Conservation (phyloP, 2,888 invertebrate species). For the Tryphoninae sp. region DNA sequence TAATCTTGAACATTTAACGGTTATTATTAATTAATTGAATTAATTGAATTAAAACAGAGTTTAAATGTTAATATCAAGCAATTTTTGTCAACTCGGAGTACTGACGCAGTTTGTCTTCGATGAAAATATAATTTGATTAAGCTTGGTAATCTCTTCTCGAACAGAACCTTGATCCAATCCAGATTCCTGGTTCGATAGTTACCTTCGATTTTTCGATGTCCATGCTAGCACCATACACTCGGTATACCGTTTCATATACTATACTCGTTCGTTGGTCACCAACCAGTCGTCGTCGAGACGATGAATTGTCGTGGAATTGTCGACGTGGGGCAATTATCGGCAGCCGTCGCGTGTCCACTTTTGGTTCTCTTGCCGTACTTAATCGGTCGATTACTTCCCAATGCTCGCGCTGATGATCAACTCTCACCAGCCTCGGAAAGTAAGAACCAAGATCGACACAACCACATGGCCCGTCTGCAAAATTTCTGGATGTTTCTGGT, state of each 20-base stretch:
- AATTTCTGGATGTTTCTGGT: conserved; percentile 27
- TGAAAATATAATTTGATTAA: conserved; percentile 36
- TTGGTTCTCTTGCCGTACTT: conserved; percentile 36
- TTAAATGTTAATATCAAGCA: background rate
- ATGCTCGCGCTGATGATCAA: conserved; percentile 45
- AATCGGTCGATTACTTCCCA: conserved; percentile 62
- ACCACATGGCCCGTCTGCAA: conserved; percentile 24
- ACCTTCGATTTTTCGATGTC: conserved; percentile 34
- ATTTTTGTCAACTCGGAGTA: conserved; percentile 3
- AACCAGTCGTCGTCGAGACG: conserved; percentile 28
- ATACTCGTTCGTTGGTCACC: conserved; percentile 32
- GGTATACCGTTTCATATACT: conserved; percentile 1
- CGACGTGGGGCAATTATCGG: conserved; percentile 62
- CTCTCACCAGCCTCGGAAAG: conserved; percentile 42
- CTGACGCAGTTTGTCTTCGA: conserved; percentile 32
- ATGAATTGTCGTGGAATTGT: conserved; percentile 62
- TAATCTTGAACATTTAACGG: background rate
- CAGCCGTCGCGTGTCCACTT: conserved; percentile 55
- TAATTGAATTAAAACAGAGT: no score
- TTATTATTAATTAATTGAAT: no score
- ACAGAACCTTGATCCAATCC: conserved; percentile 30
- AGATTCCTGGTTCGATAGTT: conserved; percentile 5
- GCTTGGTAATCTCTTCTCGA: conserved; percentile 8
- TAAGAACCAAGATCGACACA: conserved; percentile 9
- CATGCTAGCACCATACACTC: conserved; percentile 5